phyloP scores from a whole-genome alignment of 1,140 invertebrate species.

The Philaenus spumarius region DNA sequence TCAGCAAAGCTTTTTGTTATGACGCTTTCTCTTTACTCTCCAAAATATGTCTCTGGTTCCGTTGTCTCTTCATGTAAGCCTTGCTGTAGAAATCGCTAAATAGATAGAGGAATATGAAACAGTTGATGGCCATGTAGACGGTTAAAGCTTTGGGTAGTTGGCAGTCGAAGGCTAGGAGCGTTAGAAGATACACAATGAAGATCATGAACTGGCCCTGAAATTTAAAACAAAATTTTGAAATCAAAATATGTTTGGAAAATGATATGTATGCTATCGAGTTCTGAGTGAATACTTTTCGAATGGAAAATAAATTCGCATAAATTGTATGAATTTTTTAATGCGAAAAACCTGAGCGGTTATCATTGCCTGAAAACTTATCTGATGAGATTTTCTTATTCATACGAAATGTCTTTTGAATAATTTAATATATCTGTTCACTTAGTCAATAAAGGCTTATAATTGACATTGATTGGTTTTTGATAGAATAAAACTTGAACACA shows the following conservation, averaged over 20 bases:
- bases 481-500: too few species aligned
- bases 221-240: neutral
- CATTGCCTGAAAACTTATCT: neutral
- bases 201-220: conserved; percentile 33
- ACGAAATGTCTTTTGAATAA: neutral
- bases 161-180: conserved; percentile 32
- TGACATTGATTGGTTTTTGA: too few species aligned
- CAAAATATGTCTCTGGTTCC: too few species aligned
- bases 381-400: neutral
- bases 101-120: conserved; percentile 32
- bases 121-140: conserved; percentile 40
- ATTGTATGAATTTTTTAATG: neutral
- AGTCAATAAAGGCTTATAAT: neutral
- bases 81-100: conserved; percentile 40
- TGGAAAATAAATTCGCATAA: neutral
- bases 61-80: conserved; percentile 38
- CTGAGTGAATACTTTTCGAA: too few species aligned
- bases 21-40: too few species aligned
- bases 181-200: conserved; percentile 30
- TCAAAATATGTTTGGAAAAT: neutral
- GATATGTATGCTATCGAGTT: too few species aligned
- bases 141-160: conserved; percentile 32
- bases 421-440: neutral
- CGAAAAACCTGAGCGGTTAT: too few species aligned
- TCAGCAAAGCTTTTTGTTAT: too few species aligned